Percentiles rank a stretch among this genome's conserved stretches.
These are phyloP conservation scores for Gadus macrocephalus DNA, from an alignment of 2,113 vertebrate species.

Conservation along the genomic window DNA sequence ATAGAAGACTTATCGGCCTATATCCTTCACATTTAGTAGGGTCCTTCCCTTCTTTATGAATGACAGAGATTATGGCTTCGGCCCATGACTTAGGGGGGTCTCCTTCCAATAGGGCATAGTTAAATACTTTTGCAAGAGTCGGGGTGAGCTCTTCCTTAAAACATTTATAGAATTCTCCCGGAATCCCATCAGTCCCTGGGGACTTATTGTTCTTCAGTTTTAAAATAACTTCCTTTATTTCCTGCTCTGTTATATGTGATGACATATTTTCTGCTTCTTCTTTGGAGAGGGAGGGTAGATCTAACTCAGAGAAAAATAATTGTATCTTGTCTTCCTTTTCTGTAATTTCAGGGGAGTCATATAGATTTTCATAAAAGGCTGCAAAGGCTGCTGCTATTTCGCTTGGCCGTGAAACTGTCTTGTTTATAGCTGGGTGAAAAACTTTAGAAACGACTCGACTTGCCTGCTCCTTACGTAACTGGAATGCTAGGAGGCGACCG, in stretches of 20 bases:
- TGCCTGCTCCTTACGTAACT: too few relatives aligned
- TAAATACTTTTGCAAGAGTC: background rate
- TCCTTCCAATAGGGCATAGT: background rate
- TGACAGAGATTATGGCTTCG: background rate
- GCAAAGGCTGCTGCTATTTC: too few relatives aligned
- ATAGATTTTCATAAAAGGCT: background rate
- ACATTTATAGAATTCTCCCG: background rate
- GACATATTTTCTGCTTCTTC: background rate
- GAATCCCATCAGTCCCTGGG: background rate
- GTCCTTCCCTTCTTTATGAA: too few relatives aligned
- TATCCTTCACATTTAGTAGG: background rate
- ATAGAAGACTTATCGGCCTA: background rate
- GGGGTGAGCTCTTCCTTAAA: background rate
- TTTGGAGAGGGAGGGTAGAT: background rate
- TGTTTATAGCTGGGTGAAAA: too few relatives aligned
- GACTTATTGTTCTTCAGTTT: slow-evolving; percentile 2
- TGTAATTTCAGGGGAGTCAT: slow-evolving; percentile 7
- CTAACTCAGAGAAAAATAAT: background rate
- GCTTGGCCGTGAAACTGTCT: too few relatives aligned
- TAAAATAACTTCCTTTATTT: background rate
- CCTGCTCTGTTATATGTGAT: background rate
- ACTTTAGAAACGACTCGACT: too few relatives aligned
- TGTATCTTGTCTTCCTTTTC: background rate
- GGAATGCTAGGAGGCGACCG: too few relatives aligned
- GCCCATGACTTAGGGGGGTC: background rate